phyloP scores from a whole-genome alignment of 1,140 invertebrate genomes.

The Bombyx mori region ASM3026992v2 NC_085113.1:916001-916500 shows the following conservation, averaged over 20 bases:
- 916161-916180: conserved; percentile 75
- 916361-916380: too few relatives aligned
- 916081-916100: conserved; percentile 78
- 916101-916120: conserved; percentile 78
- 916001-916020: conserved; percentile 77
- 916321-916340: too few relatives aligned
- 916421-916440: too few relatives aligned
- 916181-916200: conserved; percentile 78
- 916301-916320: too few relatives aligned
- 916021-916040: conserved; percentile 77
- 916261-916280: too few relatives aligned
- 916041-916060: conserved; percentile 80
- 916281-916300: too few relatives aligned
- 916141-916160: conserved; percentile 77
- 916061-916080: conserved; percentile 78
- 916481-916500: too few relatives aligned
- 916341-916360: too few relatives aligned
- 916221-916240: conserved; percentile 76
- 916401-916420: too few relatives aligned
- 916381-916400: too few relatives aligned
- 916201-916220: conserved; percentile 75
- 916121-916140: conserved; percentile 77
- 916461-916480: too few relatives aligned
- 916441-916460: too few relatives aligned
- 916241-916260: conserved; percentile 76